Evolutionary conservation across 2,113 vertebrate species (phyloP).

Genomic region (Aythya baeri): DNA sequence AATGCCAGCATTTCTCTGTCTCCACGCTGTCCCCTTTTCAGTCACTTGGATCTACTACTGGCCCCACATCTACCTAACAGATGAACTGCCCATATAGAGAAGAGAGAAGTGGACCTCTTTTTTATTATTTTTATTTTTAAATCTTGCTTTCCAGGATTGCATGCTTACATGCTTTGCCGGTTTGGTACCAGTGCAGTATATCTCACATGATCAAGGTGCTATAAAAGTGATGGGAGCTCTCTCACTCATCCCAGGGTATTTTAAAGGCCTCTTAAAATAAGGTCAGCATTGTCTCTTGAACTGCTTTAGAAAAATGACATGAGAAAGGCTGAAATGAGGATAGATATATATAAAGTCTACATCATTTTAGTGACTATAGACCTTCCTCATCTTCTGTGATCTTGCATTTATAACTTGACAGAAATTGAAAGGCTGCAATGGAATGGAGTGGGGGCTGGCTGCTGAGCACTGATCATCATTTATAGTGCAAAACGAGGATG

Average conservation of each 20-base stretch:
- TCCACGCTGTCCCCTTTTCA: neutral
- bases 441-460: neutral
- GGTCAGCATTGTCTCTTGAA: neutral
- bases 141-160: neutral
- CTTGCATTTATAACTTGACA: neutral
- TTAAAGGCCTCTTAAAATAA: neutral
- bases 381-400: neutral
- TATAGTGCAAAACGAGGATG: rapidly evolving
- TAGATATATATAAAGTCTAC: neutral
- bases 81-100: neutral
- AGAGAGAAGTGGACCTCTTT: neutral
- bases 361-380: neutral
- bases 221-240: neutral
- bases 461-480: neutral
- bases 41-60: neutral
- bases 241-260: neutral
- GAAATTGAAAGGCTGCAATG: neutral
- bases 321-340: neutral
- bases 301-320: neutral
- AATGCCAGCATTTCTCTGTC: neutral
- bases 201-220: neutral
- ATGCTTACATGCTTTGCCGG: neutral
- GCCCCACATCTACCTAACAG: neutral
- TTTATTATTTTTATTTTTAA: too few species aligned
- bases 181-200: neutral